Evolutionary conservation across 2,113 vertebrate species (phyloP).

Genomic region (Hylia prasina): DNA sequence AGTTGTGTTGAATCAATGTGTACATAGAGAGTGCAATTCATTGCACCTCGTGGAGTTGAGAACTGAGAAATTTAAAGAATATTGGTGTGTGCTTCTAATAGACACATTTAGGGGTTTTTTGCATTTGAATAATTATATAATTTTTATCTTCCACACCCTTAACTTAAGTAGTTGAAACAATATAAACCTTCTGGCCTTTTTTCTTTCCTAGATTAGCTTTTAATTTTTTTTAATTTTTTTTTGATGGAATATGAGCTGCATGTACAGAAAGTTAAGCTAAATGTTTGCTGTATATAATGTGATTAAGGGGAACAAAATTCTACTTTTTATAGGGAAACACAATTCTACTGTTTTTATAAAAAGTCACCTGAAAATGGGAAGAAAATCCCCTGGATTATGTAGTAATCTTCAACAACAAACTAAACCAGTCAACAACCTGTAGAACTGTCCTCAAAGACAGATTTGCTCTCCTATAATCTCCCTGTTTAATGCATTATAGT

Average conservation of each 20-base stretch:
- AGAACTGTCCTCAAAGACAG: neutral
- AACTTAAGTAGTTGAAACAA: neutral
- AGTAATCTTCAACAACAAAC: neutral
- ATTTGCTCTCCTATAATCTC: neutral
- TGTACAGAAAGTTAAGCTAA: neutral
- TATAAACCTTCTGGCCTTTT: neutral
- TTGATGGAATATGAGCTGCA: neutral
- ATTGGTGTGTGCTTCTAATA: neutral
- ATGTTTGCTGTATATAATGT: neutral
- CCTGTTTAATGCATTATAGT: neutral
- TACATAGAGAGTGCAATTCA: neutral
- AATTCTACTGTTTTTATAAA: neutral
- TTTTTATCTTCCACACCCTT: neutral
- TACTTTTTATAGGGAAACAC: neutral
- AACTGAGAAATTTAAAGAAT: neutral
- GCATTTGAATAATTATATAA: neutral
- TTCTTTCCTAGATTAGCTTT: neutral
- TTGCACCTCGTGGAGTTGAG: neutral
- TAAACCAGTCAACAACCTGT: neutral
- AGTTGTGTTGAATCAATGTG: neutral
- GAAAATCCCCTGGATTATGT: neutral
- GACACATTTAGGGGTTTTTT: fast-evolving
- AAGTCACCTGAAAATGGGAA: neutral
- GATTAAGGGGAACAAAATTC: neutral
- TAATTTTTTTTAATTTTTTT: too few species aligned